Evolutionary conservation across 2,113 vertebrate genomes (phyloP).

Genomic region (Sterrhoptilus dennistouni): DNA sequence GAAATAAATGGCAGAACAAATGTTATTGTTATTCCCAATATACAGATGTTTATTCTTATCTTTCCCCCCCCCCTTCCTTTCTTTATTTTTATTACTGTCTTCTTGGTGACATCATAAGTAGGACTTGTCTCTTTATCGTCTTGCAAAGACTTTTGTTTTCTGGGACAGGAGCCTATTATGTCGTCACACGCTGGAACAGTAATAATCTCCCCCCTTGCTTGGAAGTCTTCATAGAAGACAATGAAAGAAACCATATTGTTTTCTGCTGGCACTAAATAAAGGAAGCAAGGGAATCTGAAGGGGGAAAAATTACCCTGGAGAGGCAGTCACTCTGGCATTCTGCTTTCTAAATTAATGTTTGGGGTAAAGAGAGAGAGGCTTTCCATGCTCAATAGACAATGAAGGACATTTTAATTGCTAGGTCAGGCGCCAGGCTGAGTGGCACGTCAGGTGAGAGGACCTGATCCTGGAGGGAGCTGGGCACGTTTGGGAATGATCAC

Average conservation of each 20-base stretch:
- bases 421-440: conserved; percentile 34
- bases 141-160: conserved; percentile 75
- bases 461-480: not conserved
- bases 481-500: not conserved
- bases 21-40: conserved; percentile 61
- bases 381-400: conserved; percentile 35
- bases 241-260: conserved; percentile 51
- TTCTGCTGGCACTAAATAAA: conserved; percentile 57
- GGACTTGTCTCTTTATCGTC: conserved; percentile 70
- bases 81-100: conserved; percentile 73
- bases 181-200: conserved; percentile 70
- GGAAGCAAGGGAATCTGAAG: conserved; percentile 57
- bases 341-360: conserved; percentile 52
- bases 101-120: conserved; percentile 73
- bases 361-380: conserved; percentile 43
- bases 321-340: conserved; percentile 31
- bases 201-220: conserved; percentile 55
- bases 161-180: conserved; percentile 81
- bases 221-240: conserved; percentile 58
- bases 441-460: conserved; percentile 21
- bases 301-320: not conserved
- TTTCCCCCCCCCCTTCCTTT: not conserved
- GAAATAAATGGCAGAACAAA: conserved; percentile 50
- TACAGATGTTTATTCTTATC: conserved; percentile 74
- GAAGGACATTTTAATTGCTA: conserved; percentile 48